Evolutionary conservation across 2,113 vertebrate genomes (phyloP).

Genomic region (Aldabrachelys gigantea): DNA sequence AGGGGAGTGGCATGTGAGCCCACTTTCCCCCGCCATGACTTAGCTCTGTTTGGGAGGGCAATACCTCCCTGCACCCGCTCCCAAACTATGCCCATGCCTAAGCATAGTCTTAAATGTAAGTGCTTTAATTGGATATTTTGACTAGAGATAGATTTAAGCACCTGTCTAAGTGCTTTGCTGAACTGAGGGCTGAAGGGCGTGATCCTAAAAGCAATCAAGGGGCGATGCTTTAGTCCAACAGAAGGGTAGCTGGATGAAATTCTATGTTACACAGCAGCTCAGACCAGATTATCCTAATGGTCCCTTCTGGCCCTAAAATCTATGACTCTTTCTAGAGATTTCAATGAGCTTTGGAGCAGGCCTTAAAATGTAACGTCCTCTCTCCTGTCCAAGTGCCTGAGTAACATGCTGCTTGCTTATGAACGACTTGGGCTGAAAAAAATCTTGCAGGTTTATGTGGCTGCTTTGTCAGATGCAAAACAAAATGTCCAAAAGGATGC

Average conservation of each 20-base stretch:
- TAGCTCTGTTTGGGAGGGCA: too few relatives aligned
- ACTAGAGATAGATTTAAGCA: conserved; percentile 54
- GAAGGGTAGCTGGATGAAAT: conserved; percentile 9
- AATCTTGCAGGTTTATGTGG: conserved; percentile 27
- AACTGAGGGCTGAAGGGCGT: conserved; percentile 28
- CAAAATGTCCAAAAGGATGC: conserved; percentile 40
- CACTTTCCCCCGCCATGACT: too few relatives aligned
- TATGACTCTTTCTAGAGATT: conserved; percentile 3
- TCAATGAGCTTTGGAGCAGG: neutral
- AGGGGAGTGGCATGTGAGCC: too few relatives aligned
- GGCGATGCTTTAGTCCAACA: neutral
- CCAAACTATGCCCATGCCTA: too few relatives aligned
- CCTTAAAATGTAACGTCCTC: neutral
- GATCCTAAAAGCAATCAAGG: conserved; percentile 33
- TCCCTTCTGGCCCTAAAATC: neutral
- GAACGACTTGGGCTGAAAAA: conserved; percentile 9
- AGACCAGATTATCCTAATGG: conserved; percentile 13
- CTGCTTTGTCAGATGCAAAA: conserved; percentile 48
- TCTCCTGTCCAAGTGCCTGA: conserved; percentile 36
- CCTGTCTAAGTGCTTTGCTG: conserved; percentile 61
- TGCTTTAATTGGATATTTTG: conserved; percentile 68
- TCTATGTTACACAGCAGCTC: neutral
- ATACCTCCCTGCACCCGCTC: too few relatives aligned
- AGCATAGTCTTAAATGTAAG: neutral
- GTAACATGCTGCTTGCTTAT: conserved; percentile 50